phyloP scores from a whole-genome alignment of 2,113 vertebrate genomes.

The Gallinago media region DNA sequence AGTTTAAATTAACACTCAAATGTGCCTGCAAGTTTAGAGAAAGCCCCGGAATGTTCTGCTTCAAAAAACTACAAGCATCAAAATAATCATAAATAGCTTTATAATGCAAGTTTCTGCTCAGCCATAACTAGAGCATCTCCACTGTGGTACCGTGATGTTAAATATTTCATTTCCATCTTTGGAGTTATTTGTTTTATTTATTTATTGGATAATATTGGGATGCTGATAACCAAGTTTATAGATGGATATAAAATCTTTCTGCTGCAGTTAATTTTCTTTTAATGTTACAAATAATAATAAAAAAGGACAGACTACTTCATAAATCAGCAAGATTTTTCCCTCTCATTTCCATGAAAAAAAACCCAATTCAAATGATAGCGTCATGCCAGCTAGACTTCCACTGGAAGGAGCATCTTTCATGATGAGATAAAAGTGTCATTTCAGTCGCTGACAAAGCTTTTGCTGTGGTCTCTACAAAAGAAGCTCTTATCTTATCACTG shows the following conservation, averaged over 20 bases:
- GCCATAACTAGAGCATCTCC: background rate
- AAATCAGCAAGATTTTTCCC: slow-evolving; percentile 1
- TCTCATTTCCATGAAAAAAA: background rate
- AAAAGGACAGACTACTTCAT: background rate
- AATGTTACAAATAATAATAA: slow-evolving; percentile 11
- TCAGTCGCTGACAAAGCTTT: slow-evolving; percentile 19
- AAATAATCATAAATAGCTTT: background rate
- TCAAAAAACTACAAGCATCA: background rate
- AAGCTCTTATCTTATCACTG: slow-evolving; percentile 47
- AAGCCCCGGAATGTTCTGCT: background rate
- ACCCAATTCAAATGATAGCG: background rate
- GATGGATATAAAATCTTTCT: slow-evolving; percentile 29
- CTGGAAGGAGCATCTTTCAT: slow-evolving; percentile 7
- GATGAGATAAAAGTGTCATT: slow-evolving; percentile 12
- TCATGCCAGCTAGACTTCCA: background rate
- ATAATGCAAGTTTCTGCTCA: background rate
- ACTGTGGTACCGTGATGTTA: background rate
- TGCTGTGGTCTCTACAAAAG: slow-evolving; percentile 7
- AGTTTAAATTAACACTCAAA: background rate
- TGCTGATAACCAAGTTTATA: slow-evolving; percentile 7
- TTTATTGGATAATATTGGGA: background rate
- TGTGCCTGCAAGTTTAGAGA: background rate
- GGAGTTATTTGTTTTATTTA: background rate
- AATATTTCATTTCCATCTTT: slow-evolving; percentile 4
- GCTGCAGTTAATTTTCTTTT: slow-evolving; percentile 20